These are phyloP conservation scores for Papilio helenus DNA, from an alignment of 1,140 invertebrate species.

Conservation along the genomic window DNA sequence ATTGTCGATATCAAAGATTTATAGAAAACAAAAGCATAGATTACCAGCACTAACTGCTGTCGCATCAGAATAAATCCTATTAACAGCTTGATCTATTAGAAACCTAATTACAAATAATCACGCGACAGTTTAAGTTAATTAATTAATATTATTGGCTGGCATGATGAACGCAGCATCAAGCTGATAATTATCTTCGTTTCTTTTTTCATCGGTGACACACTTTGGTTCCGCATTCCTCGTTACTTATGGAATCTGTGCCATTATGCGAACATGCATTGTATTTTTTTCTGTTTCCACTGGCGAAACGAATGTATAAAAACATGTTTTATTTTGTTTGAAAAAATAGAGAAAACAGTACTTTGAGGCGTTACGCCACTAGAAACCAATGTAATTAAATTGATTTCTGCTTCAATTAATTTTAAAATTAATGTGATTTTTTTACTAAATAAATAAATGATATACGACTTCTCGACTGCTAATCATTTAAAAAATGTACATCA, in stretches of 20 bases:
- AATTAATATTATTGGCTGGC: slow-evolving; percentile 8
- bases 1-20: background rate
- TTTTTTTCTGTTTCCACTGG: background rate
- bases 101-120: slow-evolving; percentile 29
- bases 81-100: slow-evolving; percentile 2
- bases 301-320: no score
- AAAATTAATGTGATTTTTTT: no score
- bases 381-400: no score
- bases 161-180: background rate
- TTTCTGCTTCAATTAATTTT: no score
- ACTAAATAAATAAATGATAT: no score
- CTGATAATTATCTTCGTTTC: slow-evolving; percentile 17
- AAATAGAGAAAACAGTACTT: no score
- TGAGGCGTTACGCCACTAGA: no score
- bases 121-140: slow-evolving; percentile 22
- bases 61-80: background rate
- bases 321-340: no score
- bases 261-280: slow-evolving; percentile 6
- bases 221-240: slow-evolving; percentile 28
- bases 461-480: no score
- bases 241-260: slow-evolving; percentile 16
- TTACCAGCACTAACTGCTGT: background rate
- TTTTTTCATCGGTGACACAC: slow-evolving; percentile 3
- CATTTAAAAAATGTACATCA: no score
- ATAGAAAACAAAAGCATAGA: background rate